phyloP scores from a whole-genome alignment of 2,888 invertebrate species.

The Dioctria rufipes region DNA sequence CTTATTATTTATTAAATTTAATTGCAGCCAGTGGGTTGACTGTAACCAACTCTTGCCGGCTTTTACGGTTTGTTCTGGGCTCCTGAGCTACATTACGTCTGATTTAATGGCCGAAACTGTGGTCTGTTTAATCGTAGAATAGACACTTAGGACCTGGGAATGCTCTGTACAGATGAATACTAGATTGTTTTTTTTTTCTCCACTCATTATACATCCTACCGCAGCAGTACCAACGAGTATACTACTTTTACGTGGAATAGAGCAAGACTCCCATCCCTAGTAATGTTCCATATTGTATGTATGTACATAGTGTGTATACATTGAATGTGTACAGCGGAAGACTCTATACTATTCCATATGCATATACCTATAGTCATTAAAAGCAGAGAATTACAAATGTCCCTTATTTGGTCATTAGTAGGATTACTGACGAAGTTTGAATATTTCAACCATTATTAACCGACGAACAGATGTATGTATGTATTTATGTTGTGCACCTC shows the following conservation, averaged over 20 bases:
- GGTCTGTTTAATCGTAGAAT: constrained; percentile 53
- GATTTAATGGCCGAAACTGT: constrained; percentile 50
- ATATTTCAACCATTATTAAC: constrained; percentile 19
- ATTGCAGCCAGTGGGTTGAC: constrained; percentile 53
- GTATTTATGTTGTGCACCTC: no score
- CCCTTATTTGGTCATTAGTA: background rate
- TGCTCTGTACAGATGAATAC: constrained; percentile 26
- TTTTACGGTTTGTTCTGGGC: constrained; percentile 38
- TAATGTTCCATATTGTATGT: no score
- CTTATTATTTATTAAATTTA: constrained; percentile 58
- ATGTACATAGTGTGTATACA: no score
- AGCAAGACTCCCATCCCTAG: no score
- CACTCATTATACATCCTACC: constrained; percentile 1
- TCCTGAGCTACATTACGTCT: constrained; percentile 29
- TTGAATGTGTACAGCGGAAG: no score
- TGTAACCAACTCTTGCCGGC: constrained; percentile 8
- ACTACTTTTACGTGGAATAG: no score
- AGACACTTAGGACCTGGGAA: constrained; percentile 18
- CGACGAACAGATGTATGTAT: background rate
- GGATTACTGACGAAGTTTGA: constrained; percentile 17
- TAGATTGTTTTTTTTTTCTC: constrained; percentile 6
- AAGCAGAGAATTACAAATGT: constrained; percentile 17
- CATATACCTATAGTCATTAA: constrained; percentile 8
- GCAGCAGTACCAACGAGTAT: no score
- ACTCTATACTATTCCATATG: background rate